phyloP scores from a whole-genome alignment of 2,113 vertebrate species.

The Pipra filicauda region DNA sequence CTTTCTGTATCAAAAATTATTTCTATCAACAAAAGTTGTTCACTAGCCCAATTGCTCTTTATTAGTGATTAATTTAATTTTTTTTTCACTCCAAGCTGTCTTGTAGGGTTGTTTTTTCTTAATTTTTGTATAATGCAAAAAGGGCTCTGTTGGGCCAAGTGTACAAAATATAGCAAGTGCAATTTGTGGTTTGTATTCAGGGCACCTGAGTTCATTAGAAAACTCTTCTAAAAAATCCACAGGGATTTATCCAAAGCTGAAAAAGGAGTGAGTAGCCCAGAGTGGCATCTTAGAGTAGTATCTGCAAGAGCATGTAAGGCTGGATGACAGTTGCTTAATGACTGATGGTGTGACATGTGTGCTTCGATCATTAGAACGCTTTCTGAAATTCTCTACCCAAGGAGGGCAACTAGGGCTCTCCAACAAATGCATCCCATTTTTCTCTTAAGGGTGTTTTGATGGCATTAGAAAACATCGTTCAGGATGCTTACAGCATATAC shows the following conservation, averaged over 20 bases:
- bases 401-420: not conserved
- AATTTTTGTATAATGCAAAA: not conserved
- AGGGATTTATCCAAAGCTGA: not conserved
- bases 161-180: not conserved
- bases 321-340: not conserved
- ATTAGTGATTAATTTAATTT: not conserved
- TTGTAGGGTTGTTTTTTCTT: not conserved
- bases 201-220: not conserved
- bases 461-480: not conserved
- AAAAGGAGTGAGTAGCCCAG: not conserved
- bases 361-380: not conserved
- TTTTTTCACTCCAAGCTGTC: not conserved
- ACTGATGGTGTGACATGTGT: rapidly evolving
- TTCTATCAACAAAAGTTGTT: not conserved
- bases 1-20: not conserved
- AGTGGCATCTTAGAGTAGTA: not conserved
- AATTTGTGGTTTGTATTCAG: not conserved
- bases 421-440: not conserved
- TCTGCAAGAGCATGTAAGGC: not conserved
- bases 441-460: not conserved
- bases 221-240: not conserved
- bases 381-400: not conserved
- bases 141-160: not conserved
- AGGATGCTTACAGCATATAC: not conserved
- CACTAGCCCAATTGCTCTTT: not conserved